These are phyloP conservation scores for Hyphantria cunea DNA, from an alignment of 1,140 invertebrate species.

Conservation along the genomic window DNA sequence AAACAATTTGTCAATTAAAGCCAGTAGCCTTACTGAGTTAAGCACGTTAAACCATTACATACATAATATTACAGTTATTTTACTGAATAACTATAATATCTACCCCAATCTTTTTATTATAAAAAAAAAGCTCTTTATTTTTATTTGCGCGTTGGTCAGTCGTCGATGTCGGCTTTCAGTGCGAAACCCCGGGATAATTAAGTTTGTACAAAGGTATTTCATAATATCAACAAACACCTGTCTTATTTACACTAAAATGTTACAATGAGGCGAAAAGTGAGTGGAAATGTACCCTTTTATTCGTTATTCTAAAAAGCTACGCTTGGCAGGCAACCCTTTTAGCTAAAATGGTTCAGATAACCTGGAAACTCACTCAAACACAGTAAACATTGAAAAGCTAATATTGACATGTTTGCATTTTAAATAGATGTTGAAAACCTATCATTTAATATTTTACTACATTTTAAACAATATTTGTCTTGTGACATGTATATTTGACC, in stretches of 20 bases:
- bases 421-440: neutral
- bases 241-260: neutral
- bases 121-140: too few relatives aligned
- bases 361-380: conserved; percentile 22
- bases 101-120: too few relatives aligned
- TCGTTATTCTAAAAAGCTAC: conserved; percentile 25
- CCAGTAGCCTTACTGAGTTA: too few relatives aligned
- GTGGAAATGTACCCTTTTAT: conserved; percentile 4
- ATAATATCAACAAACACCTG: neutral
- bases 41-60: too few relatives aligned
- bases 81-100: too few relatives aligned
- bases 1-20: too few relatives aligned
- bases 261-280: conserved; percentile 4
- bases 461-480: too few relatives aligned
- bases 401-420: conserved; percentile 32
- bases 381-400: conserved; percentile 22
- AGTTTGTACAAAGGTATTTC: conserved; percentile 1
- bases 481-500: too few relatives aligned
- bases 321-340: conserved; percentile 27
- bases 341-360: conserved; percentile 25
- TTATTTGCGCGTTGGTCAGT: too few relatives aligned
- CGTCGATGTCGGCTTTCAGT: too few relatives aligned
- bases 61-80: too few relatives aligned
- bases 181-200: neutral
- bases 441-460: too few relatives aligned